Percentiles rank a stretch among this genome's conserved stretches.
These are phyloP conservation scores for Poeciliopsis retropinna DNA, from an alignment of 2,113 vertebrate genomes.

Conservation along the genomic window DNA sequence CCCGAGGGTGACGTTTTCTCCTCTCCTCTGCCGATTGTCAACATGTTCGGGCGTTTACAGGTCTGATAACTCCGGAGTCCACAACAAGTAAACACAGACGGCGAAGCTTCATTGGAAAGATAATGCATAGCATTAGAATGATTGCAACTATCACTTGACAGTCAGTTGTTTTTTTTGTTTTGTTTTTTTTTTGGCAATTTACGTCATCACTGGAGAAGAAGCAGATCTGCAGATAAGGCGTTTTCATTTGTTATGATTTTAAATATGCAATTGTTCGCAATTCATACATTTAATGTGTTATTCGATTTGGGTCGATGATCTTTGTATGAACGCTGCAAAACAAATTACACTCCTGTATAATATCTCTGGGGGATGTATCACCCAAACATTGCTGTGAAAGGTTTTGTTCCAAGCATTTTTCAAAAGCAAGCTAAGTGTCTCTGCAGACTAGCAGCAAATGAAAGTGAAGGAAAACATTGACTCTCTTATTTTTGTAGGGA, in stretches of 20 bases:
- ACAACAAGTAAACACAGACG: constrained; percentile 28
- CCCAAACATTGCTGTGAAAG: no score
- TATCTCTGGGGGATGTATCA: no score
- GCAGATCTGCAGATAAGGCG: neutral
- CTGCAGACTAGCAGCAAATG: no score
- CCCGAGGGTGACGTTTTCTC: constrained; percentile 48
- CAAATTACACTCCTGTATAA: neutral
- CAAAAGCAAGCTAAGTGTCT: no score
- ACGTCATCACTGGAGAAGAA: neutral
- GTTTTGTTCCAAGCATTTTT: no score
- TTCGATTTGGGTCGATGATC: neutral
- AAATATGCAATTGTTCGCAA: no score
- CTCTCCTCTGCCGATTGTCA: constrained; percentile 33
- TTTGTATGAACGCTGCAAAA: neutral
- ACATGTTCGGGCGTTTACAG: constrained; percentile 55
- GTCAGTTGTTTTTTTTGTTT: neutral
- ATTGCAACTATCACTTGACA: constrained; percentile 2
- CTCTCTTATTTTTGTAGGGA: no score
- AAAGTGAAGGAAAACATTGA: no score
- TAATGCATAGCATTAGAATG: constrained; percentile 20
- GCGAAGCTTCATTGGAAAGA: constrained; percentile 10
- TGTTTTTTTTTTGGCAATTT: neutral
- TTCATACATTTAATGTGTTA: neutral
- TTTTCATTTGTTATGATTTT: neutral
- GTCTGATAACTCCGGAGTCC: constrained; percentile 23